Conservation (phyloP, 2,113 vertebrate genomes). For the Miniopterus natalensis region DNA sequence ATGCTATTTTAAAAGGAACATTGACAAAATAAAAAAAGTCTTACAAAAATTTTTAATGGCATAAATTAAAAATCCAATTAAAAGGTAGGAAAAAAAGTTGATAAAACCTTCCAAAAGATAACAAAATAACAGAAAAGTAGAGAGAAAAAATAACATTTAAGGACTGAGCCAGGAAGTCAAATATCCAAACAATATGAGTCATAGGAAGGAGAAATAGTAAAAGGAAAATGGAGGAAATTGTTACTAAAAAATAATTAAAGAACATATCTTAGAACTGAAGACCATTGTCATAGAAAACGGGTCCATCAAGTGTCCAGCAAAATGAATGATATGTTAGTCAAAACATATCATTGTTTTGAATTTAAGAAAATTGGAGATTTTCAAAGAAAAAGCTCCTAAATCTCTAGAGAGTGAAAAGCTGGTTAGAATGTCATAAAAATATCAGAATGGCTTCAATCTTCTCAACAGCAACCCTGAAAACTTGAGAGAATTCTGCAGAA, state of each 20-base stretch:
- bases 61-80: slow-evolving; percentile 22
- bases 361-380: background rate
- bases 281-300: background rate
- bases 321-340: slow-evolving; percentile 23
- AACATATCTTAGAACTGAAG: background rate
- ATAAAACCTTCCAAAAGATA: slow-evolving; percentile 16
- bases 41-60: background rate
- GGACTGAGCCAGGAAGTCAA: background rate
- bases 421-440: background rate
- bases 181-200: slow-evolving; percentile 10
- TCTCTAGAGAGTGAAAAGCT: background rate
- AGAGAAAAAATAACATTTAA: background rate
- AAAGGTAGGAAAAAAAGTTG: background rate
- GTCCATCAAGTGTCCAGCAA: background rate
- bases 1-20: background rate
- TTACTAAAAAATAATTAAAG: background rate
- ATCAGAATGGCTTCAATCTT: background rate
- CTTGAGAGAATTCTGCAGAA: background rate
- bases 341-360: background rate
- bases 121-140: slow-evolving; percentile 10
- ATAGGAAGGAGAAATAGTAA: background rate
- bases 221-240: background rate
- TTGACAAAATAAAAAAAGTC: background rate
- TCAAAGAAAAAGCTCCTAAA: background rate
- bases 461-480: background rate